Percentiles rank a stretch among this genome's conserved stretches.
These are phyloP conservation scores for Apoderus coryli DNA, from an alignment of 2,888 invertebrate species.

Conservation along the genomic window DNA sequence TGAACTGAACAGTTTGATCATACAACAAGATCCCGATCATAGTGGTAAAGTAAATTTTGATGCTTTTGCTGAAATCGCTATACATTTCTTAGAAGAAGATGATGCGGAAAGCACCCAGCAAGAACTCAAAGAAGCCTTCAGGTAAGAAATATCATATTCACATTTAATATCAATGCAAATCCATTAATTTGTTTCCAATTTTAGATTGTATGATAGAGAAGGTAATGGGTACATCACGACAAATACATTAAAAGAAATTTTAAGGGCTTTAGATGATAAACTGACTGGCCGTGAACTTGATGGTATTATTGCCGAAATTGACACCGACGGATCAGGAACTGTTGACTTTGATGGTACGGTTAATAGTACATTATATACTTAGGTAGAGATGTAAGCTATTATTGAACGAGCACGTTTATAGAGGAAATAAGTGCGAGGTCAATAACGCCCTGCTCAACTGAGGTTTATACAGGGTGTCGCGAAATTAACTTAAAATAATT, in stretches of 20 bases:
- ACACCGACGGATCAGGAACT: slow-evolving; percentile 95
- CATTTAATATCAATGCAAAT: too few relatives aligned
- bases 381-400: background rate
- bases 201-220: slow-evolving; percentile 84
- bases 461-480: too few relatives aligned
- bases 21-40: slow-evolving; percentile 83
- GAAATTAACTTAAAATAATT: too few relatives aligned
- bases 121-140: slow-evolving; percentile 94
- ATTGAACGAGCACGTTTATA: background rate
- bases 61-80: slow-evolving; percentile 83
- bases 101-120: slow-evolving; percentile 94
- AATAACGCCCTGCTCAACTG: background rate
- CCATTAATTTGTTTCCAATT: slow-evolving; percentile 15
- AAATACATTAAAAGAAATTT: slow-evolving; percentile 81
- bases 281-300: slow-evolving; percentile 84
- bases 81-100: slow-evolving; percentile 89
- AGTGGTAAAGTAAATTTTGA: slow-evolving; percentile 89
- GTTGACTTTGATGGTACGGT: slow-evolving; percentile 91
- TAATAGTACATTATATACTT: background rate
- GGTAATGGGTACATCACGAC: slow-evolving; percentile 91
- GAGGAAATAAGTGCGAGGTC: too few relatives aligned
- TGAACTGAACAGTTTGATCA: slow-evolving; percentile 77
- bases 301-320: slow-evolving; percentile 95
- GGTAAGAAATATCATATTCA: too few relatives aligned
- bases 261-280: slow-evolving; percentile 86